A percentile compares a stretch with the other conserved stretches of the same genome.
Conservation (phyloP, 2,797 vertebrate species). For the Alcedo quadribrachys region DNA sequence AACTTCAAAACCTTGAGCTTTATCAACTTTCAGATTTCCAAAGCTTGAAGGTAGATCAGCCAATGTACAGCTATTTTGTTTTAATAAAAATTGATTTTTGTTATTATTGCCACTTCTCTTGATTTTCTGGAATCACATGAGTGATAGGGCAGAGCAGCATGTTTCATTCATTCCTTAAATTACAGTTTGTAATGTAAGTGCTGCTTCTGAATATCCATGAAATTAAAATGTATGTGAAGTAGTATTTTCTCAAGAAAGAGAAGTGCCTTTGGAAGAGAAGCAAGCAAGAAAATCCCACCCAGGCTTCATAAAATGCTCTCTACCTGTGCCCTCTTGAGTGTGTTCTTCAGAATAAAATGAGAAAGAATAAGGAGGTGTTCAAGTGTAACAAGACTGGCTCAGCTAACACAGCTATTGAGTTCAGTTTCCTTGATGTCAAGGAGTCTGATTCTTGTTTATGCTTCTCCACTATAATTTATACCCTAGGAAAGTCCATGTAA, state of each 20-base stretch:
- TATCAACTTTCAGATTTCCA: not conserved
- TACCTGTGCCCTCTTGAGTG: not conserved
- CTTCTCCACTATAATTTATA: not conserved
- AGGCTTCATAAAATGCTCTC: not conserved
- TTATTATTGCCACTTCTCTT: not conserved
- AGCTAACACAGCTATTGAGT: not conserved
- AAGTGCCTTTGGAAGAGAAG: not conserved
- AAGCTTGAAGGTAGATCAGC: not conserved
- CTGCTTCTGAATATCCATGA: constrained; percentile 1
- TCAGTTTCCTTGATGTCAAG: not conserved
- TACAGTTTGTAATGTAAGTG: not conserved
- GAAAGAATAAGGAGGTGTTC: not conserved
- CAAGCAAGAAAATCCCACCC: not conserved
- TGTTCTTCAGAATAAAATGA: not conserved
- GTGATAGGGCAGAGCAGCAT: not conserved
- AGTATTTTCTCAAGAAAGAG: not conserved
- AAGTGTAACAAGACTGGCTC: not conserved
- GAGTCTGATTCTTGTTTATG: not conserved
- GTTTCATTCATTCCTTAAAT: not conserved
- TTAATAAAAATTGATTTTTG: constrained; percentile 39
- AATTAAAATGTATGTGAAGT: not conserved
- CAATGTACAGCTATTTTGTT: not conserved
- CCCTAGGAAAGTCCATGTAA: not conserved
- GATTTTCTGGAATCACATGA: not conserved
- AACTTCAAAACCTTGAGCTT: not conserved